Percentiles rank a stretch among this genome's conserved stretches.
These are phyloP conservation scores for Smutsia temminckii DNA, from an alignment of 2,797 vertebrate species.

Conservation along the genomic window DNA sequence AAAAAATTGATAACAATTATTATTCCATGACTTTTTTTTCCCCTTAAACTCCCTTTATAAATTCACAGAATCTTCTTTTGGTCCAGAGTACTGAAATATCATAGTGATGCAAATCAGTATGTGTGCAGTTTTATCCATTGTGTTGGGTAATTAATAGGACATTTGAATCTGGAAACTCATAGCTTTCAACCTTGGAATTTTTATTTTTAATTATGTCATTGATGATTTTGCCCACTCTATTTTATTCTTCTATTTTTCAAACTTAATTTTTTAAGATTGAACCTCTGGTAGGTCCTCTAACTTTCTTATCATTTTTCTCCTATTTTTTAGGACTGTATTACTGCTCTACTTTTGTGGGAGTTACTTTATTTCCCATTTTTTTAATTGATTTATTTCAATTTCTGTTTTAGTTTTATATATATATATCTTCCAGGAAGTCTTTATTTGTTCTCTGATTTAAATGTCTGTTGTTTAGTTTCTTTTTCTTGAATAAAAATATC, in stretches of 20 bases:
- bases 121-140: neutral
- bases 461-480: neutral
- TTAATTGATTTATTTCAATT: neutral
- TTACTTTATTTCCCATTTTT: neutral
- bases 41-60: neutral
- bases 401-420: neutral
- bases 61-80: neutral
- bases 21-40: neutral
- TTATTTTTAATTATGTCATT: neutral
- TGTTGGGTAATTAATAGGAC: neutral
- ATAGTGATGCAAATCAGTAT: neutral
- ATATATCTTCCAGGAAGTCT: neutral
- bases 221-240: neutral
- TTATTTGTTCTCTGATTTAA: neutral
- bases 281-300: neutral
- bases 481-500: neutral
- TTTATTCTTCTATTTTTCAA: neutral
- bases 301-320: neutral
- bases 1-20: neutral
- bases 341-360: neutral
- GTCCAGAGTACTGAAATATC: neutral
- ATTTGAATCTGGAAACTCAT: neutral
- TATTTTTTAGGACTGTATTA: neutral
- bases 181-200: neutral
- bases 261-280: neutral